A percentile compares a stretch with the other conserved stretches of the same genome.
phyloP scores from a whole-genome alignment of 2,888 invertebrate species.

The Hemicrepidius hirtus region DNA sequence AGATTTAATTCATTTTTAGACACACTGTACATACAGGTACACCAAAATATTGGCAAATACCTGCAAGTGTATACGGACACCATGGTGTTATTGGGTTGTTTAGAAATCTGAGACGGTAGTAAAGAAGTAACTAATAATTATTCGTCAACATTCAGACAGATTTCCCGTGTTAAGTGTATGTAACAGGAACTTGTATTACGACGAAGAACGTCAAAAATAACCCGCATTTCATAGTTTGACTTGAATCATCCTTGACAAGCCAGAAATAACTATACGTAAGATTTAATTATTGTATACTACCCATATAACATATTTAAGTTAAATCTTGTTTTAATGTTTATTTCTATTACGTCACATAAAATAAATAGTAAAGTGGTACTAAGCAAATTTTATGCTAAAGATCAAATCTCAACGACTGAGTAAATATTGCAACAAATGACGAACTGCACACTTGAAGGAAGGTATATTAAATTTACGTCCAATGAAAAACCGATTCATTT shows the following conservation, averaged over 20 bases:
- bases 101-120: too few species aligned
- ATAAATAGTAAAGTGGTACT: slow-evolving; percentile 13
- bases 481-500: slow-evolving; percentile 65
- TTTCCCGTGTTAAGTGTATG: too few species aligned
- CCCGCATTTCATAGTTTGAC: background rate
- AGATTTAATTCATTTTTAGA: too few species aligned
- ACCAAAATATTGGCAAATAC: too few species aligned
- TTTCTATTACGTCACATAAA: slow-evolving; percentile 12
- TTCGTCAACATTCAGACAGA: too few species aligned
- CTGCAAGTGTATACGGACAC: too few species aligned
- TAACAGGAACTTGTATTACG: too few species aligned
- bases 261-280: background rate
- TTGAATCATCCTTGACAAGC: background rate
- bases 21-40: too few species aligned
- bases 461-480: slow-evolving; percentile 65
- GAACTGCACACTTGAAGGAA: slow-evolving; percentile 55
- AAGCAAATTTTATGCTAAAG: slow-evolving; percentile 32
- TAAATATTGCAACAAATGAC: slow-evolving; percentile 56
- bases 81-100: too few species aligned
- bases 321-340: slow-evolving; percentile 12
- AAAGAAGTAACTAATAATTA: too few species aligned
- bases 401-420: slow-evolving; percentile 33
- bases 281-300: background rate
- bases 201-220: too few species aligned
- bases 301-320: background rate